Percentiles rank a stretch among this genome's conserved stretches.
Evolutionary conservation across 2,797 vertebrate genomes (phyloP).

Genomic region (Calcarius lapponicus): DNA sequence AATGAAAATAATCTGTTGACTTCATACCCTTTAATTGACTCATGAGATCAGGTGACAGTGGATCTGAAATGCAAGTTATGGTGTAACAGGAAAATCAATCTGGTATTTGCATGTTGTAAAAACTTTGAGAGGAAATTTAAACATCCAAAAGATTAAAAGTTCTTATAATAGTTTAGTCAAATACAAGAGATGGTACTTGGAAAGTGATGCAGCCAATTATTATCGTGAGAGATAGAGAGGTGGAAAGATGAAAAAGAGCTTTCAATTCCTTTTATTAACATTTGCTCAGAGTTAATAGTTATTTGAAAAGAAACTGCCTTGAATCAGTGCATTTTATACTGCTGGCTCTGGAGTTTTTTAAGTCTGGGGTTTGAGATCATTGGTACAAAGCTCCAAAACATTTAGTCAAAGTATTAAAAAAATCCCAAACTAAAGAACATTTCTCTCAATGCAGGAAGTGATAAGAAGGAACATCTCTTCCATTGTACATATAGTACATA

Average conservation of each 20-base stretch:
- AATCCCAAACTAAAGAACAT: neutral
- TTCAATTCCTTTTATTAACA: neutral
- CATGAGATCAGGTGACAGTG: neutral
- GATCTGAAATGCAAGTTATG: neutral
- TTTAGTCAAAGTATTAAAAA: neutral
- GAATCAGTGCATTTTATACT: neutral
- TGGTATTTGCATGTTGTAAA: neutral
- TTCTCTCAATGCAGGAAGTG: neutral
- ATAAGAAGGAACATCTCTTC: neutral
- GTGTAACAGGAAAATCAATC: neutral
- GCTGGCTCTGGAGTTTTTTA: neutral
- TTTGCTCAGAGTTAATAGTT: neutral
- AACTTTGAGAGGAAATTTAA: neutral
- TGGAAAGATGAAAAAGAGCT: neutral
- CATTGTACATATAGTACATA: neutral
- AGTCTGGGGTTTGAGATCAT: neutral
- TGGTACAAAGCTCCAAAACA: neutral
- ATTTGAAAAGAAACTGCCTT: neutral
- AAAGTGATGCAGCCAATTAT: neutral
- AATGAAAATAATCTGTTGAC: neutral
- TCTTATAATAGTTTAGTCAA: neutral
- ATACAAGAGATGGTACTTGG: neutral
- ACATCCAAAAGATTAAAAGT: neutral
- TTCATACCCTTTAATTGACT: neutral
- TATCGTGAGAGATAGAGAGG: neutral